These are phyloP conservation scores for Drosophila trapezifrons DNA, from an alignment of 1,140 invertebrate species.

Conservation along the genomic window DNA sequence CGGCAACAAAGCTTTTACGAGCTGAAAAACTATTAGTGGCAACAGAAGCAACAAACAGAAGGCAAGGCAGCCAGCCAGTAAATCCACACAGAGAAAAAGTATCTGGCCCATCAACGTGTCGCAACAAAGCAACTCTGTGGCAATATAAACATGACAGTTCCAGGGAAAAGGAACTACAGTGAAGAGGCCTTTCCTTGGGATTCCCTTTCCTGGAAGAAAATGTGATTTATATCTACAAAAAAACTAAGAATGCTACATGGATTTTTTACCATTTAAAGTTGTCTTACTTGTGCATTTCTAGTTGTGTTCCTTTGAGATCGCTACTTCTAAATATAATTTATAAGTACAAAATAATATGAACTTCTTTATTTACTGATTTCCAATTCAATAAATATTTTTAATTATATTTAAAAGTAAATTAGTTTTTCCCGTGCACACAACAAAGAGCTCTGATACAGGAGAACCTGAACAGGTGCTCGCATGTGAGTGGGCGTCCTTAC, in stretches of 20 bases:
- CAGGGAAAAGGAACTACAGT: neutral
- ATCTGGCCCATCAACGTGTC: neutral
- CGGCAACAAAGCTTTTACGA: slow-evolving; percentile 73
- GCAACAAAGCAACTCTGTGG: neutral
- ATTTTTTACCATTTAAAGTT: neutral
- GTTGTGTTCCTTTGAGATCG: no score
- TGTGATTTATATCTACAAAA: no score
- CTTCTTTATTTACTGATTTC: no score
- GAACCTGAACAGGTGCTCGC: slow-evolving; percentile 20
- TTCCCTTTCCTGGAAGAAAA: neutral
- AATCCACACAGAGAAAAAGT: slow-evolving; percentile 18
- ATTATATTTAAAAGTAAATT: neutral
- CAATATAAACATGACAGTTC: neutral
- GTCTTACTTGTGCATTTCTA: no score
- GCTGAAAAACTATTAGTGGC: slow-evolving; percentile 77
- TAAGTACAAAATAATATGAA: no score
- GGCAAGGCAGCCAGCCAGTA: slow-evolving; percentile 1
- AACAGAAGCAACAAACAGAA: slow-evolving; percentile 35
- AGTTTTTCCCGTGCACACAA: slow-evolving; percentile 9
- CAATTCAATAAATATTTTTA: no score
- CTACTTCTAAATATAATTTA: no score
- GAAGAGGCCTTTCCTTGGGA: no score
- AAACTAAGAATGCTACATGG: neutral
- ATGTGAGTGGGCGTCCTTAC: slow-evolving; percentile 26
- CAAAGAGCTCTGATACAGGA: slow-evolving; percentile 3